These are phyloP conservation scores for Lithobates sylvaticus DNA, from an alignment of 2,797 vertebrate genomes.

Conservation along the genomic window DNA sequence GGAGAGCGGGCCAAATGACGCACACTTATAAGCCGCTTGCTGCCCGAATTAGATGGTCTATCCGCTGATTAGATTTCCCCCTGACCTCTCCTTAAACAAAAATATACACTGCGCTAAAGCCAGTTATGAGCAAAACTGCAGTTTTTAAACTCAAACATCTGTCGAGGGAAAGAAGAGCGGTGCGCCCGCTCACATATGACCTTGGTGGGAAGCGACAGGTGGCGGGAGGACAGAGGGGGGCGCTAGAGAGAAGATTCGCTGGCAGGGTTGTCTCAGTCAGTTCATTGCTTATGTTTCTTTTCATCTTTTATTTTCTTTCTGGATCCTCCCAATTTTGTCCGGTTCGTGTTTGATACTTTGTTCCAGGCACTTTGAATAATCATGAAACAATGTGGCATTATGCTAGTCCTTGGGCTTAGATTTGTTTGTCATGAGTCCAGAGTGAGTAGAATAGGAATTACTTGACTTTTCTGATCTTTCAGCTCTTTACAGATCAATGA, in stretches of 20 bases:
- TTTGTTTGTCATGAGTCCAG: too few relatives aligned
- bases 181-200: constrained; percentile 27
- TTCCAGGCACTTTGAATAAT: too few relatives aligned
- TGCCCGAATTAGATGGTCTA: constrained; percentile 73
- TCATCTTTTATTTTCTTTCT: too few relatives aligned
- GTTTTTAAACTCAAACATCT: constrained; percentile 59
- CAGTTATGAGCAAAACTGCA: constrained; percentile 63
- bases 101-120: constrained; percentile 62
- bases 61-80: constrained; percentile 75
- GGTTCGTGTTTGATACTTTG: too few relatives aligned
- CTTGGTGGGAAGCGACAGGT: constrained; percentile 12
- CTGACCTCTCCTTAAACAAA: constrained; percentile 76
- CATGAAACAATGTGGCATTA: too few relatives aligned
- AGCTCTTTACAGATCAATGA: too few relatives aligned
- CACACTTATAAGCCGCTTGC: constrained; percentile 72
- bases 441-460: too few relatives aligned
- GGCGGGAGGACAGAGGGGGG: neutral
- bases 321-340: too few relatives aligned
- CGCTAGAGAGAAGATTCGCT: neutral
- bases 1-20: constrained; percentile 76
- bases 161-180: constrained; percentile 7
- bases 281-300: too few relatives aligned
- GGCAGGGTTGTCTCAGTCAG: too few relatives aligned
- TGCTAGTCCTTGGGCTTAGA: too few relatives aligned
- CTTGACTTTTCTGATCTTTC: too few relatives aligned